These are phyloP conservation scores for Griposia aprilina DNA, from an alignment of 2,888 invertebrate genomes.

Conservation along the genomic window DNA sequence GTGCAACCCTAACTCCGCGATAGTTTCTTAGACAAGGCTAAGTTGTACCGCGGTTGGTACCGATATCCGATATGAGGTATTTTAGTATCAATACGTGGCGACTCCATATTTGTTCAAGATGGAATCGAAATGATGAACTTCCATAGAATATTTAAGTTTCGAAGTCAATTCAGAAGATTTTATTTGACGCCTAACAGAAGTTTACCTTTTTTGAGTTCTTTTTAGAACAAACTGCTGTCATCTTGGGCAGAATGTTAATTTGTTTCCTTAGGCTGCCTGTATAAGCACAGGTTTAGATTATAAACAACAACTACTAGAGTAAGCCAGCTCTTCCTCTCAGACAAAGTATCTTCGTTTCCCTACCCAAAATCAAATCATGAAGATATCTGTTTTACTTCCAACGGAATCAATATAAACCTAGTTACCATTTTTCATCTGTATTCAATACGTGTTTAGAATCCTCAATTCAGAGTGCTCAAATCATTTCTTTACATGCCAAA, in stretches of 20 bases:
- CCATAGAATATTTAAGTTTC: constrained; percentile 4
- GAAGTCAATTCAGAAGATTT: neutral
- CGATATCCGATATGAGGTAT: constrained; percentile 14
- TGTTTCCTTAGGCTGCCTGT: neutral
- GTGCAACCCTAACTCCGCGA: constrained; percentile 31
- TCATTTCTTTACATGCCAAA: constrained; percentile 43
- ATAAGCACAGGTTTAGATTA: no score
- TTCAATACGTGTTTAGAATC: constrained; percentile 22
- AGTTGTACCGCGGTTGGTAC: constrained; percentile 13
- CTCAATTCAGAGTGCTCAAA: constrained; percentile 17
- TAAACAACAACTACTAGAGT: neutral
- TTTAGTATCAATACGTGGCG: constrained; percentile 28
- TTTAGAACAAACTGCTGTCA: neutral
- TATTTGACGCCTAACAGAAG: constrained; percentile 3
- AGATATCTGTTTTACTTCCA: neutral
- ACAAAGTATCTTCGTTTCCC: neutral
- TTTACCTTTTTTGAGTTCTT: neutral
- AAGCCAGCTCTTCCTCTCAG: neutral
- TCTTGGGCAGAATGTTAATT: neutral
- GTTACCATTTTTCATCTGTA: constrained; percentile 11
- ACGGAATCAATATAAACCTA: constrained; percentile 8
- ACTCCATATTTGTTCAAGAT: neutral
- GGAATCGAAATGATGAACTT: constrained; percentile 7
- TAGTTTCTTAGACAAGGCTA: constrained; percentile 24
- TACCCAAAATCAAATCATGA: constrained; percentile 7